Evolutionary conservation across 2,888 invertebrate genomes (phyloP).

Genomic region (Syritta pipiens): DNA sequence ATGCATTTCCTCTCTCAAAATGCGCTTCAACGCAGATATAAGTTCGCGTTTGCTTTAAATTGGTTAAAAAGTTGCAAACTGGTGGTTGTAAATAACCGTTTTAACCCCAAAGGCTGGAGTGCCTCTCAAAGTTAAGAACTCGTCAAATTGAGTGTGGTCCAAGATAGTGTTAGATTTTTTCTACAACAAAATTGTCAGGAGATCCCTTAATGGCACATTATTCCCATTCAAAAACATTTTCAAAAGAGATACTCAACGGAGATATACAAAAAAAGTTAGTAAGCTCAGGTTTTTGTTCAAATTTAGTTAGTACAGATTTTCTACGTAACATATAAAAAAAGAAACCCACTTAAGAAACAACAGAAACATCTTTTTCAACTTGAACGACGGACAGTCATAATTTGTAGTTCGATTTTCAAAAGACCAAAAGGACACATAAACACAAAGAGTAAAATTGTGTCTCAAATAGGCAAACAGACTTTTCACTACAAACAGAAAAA

Average conservation of each 20-base stretch:
- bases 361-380: constrained; percentile 1
- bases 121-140: too few relatives aligned
- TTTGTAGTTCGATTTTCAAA: constrained; percentile 14
- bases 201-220: too few relatives aligned
- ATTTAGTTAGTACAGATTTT: constrained; percentile 10
- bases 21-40: too few relatives aligned
- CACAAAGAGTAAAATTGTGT: not conserved
- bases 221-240: not conserved
- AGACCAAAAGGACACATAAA: too few relatives aligned
- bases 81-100: too few relatives aligned
- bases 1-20: too few relatives aligned
- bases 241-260: not conserved
- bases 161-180: too few relatives aligned
- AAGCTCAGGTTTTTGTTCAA: not conserved
- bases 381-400: constrained; percentile 13
- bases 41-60: too few relatives aligned
- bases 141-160: too few relatives aligned
- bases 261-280: constrained; percentile 5
- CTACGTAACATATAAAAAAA: constrained; percentile 5
- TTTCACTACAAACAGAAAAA: not conserved
- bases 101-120: too few relatives aligned
- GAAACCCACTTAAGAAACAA: not conserved
- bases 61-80: too few relatives aligned
- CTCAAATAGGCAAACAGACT: constrained; percentile 4
- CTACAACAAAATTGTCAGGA: too few relatives aligned